Percentiles rank a stretch among this genome's conserved stretches.
Conservation (phyloP, 2,888 invertebrate species). For the Hemistola chrysoprasaria region DNA sequence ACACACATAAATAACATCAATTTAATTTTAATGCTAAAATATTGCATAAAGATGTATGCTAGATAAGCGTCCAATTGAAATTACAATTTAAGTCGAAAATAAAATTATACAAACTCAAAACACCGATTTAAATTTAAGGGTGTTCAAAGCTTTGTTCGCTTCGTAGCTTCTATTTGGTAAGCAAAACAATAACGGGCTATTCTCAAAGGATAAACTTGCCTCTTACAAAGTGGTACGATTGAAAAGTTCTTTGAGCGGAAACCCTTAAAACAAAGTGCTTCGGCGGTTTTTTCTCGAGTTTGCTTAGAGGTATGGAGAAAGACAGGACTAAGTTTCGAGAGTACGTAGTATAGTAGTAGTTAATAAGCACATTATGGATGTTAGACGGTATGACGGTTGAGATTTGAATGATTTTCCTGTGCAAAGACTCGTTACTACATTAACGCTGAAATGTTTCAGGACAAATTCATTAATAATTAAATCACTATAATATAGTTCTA, state of each 20-base stretch:
- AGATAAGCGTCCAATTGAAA: background rate
- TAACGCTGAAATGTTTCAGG: too few species aligned
- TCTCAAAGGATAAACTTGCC: constrained; percentile 58
- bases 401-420: too few species aligned
- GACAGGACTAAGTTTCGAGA: background rate
- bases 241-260: constrained; percentile 56
- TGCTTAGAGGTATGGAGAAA: background rate
- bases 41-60: too few species aligned
- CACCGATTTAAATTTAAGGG: constrained; percentile 17
- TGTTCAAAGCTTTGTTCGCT: constrained; percentile 40
- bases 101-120: background rate
- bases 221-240: constrained; percentile 54
- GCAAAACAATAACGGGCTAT: constrained; percentile 51
- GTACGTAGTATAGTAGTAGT: too few species aligned
- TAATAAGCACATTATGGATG: too few species aligned
- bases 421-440: too few species aligned
- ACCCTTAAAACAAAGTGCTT: constrained; percentile 49
- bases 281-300: constrained; percentile 40
- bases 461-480: too few species aligned
- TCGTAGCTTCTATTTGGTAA: constrained; percentile 56
- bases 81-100: background rate
- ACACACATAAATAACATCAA: too few species aligned
- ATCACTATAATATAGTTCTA: too few species aligned
- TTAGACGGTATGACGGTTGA: too few species aligned
- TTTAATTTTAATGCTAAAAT: too few species aligned